Evolutionary conservation across 2,113 vertebrate species (phyloP).

Genomic region (Siphamia tubifer): DNA sequence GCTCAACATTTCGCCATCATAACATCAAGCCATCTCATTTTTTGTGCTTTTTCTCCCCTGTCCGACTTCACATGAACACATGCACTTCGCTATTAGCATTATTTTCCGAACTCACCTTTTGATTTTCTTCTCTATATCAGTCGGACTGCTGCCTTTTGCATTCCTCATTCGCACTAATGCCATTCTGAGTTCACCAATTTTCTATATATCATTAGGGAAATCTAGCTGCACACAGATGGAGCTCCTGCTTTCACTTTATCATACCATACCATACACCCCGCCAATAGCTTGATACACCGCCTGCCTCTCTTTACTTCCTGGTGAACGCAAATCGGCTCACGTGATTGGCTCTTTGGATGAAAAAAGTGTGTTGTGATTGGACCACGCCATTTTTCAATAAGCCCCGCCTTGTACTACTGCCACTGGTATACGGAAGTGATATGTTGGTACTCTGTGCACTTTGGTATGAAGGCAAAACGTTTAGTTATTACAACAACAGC

Average conservation of each 20-base stretch:
- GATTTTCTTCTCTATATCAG: constrained; percentile 79
- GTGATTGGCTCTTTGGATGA: constrained; percentile 52
- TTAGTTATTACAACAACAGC: not conserved
- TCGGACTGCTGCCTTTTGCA: constrained; percentile 56
- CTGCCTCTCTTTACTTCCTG: constrained; percentile 52
- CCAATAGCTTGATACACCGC: constrained; percentile 17
- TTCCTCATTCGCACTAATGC: constrained; percentile 65
- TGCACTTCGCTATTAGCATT: not conserved
- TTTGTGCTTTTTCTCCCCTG: too few relatives aligned
- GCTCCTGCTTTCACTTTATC: not conserved
- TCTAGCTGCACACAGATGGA: not conserved
- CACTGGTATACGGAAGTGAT: too few relatives aligned
- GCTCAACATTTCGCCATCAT: too few relatives aligned
- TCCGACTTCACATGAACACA: not conserved
- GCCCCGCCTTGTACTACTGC: not conserved
- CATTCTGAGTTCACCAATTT: constrained; percentile 50
- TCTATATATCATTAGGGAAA: not conserved
- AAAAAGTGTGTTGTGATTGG: constrained; percentile 53
- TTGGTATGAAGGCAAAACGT: too few relatives aligned
- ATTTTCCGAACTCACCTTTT: constrained; percentile 71
- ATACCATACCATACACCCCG: constrained; percentile 11
- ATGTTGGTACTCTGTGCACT: too few relatives aligned
- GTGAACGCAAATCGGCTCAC: not conserved
- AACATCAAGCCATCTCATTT: too few relatives aligned
- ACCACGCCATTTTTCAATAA: not conserved